phyloP scores from a whole-genome alignment of 2,888 invertebrate genomes.

The Caenorhabditis sp. region DNA sequence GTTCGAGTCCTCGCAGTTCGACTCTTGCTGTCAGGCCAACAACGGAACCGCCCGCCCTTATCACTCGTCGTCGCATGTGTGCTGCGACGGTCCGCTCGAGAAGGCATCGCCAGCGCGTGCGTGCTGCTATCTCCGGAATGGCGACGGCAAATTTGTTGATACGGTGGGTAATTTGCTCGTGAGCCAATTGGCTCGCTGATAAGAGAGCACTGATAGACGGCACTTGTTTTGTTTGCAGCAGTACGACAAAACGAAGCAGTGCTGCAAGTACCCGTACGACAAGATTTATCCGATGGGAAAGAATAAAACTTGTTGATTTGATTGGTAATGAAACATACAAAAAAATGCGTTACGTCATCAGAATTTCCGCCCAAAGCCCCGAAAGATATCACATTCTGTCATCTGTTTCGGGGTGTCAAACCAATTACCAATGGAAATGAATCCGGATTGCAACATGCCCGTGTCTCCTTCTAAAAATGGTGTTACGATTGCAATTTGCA shows the following conservation, averaged over 20 bases:
- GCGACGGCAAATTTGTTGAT: slow-evolving; percentile 38
- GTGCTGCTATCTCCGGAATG: slow-evolving; percentile 72
- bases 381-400: background rate
- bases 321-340: background rate
- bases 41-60: slow-evolving; percentile 43
- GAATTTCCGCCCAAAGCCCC: background rate
- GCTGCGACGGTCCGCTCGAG: slow-evolving; percentile 74
- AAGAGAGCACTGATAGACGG: slow-evolving; percentile 6
- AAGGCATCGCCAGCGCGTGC: slow-evolving; percentile 58
- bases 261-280: slow-evolving; percentile 75
- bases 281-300: slow-evolving; percentile 56
- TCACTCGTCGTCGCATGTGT: slow-evolving; percentile 70
- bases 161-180: slow-evolving; percentile 44
- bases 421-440: slow-evolving; percentile 18
- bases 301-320: slow-evolving; percentile 51
- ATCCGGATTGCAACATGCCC: slow-evolving; percentile 29
- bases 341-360: background rate
- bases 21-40: slow-evolving; percentile 60
- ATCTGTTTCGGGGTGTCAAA: slow-evolving; percentile 1
- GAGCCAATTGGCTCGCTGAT: slow-evolving; percentile 4
- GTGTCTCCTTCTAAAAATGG: slow-evolving; percentile 22
- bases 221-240: slow-evolving; percentile 43
- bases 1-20: slow-evolving; percentile 51
- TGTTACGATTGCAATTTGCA: slow-evolving; percentile 38
- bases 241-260: slow-evolving; percentile 70